phyloP scores from a whole-genome alignment of 2,113 vertebrate genomes.

The Bujurquina vittata region DNA sequence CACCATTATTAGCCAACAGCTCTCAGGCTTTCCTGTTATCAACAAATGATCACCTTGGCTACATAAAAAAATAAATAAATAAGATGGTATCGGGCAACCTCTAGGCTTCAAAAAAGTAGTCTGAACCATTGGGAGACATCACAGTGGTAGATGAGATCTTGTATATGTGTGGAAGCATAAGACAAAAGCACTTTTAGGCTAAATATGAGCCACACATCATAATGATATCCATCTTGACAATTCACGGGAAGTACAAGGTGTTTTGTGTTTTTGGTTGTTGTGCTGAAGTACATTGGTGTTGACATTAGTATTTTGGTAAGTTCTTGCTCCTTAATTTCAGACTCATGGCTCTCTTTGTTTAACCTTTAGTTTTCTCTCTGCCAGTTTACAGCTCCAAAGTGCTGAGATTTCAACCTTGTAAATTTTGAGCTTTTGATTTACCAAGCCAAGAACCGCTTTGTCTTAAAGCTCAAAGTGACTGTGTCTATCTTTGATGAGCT shows the following conservation, averaged over 20 bases:
- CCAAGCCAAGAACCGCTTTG: conserved; percentile 10
- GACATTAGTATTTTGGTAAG: not conserved
- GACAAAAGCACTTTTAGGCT: no score
- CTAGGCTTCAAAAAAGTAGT: no score
- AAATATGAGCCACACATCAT: not conserved
- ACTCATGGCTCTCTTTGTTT: not conserved
- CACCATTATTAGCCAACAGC: no score
- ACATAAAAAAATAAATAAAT: not conserved
- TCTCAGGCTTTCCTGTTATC: not conserved
- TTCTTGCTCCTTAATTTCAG: not conserved
- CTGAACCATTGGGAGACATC: not conserved
- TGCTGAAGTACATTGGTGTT: not conserved
- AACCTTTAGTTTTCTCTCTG: not conserved
- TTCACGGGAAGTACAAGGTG: not conserved
- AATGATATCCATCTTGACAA: not conserved
- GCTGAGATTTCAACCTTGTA: conserved; percentile 24
- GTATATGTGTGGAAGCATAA: no score
- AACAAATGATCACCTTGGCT: not conserved
- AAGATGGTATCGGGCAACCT: not conserved
- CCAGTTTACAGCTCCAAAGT: not conserved
- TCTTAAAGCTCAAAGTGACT: conserved; percentile 40
- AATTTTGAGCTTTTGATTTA: conserved; percentile 21
- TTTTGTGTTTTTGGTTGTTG: not conserved
- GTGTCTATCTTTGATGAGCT: conserved; percentile 43
- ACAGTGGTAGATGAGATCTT: no score